Evolutionary conservation across 2,888 invertebrate species (phyloP).

Genomic region (Aleiodes testaceus): DNA sequence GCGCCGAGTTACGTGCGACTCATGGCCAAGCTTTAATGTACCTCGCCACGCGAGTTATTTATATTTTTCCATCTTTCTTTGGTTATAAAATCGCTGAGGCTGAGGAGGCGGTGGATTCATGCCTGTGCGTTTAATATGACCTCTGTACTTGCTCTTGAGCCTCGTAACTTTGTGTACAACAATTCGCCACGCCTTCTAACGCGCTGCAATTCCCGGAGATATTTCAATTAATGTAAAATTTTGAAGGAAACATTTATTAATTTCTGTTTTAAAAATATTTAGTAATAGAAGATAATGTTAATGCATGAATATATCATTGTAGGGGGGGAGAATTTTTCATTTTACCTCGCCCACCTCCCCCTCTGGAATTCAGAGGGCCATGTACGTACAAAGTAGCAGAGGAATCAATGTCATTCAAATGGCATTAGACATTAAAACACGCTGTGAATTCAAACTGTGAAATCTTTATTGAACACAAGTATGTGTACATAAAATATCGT

Average conservation of each 20-base stretch:
- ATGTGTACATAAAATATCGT: constrained; percentile 10
- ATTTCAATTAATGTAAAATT: constrained; percentile 63
- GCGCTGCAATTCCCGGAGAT: constrained; percentile 49
- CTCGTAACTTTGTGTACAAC: constrained; percentile 36
- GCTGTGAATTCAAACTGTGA: constrained; percentile 19
- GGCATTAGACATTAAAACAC: constrained; percentile 12
- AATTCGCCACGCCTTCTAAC: background rate
- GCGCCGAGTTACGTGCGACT: constrained; percentile 40
- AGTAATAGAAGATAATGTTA: no score
- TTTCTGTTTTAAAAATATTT: no score
- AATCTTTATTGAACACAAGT: constrained; percentile 23
- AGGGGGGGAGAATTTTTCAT: background rate
- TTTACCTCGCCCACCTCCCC: background rate
- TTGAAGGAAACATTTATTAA: no score
- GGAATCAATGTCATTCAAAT: constrained; percentile 13
- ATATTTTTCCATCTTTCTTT: constrained; percentile 40
- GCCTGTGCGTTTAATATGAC: no score
- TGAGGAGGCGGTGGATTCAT: background rate
- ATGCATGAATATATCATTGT: constrained; percentile 13
- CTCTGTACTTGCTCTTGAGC: no score
- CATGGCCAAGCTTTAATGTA: constrained; percentile 20
- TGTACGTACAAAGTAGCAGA: constrained; percentile 7
- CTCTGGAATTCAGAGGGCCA: background rate
- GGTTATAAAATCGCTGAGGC: background rate
- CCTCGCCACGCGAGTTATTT: constrained; percentile 31